Evolutionary conservation across 2,113 vertebrate species (phyloP), one percentile per base, ranked within the genome.

Genomic region (Cercocebus atys): DNA sequence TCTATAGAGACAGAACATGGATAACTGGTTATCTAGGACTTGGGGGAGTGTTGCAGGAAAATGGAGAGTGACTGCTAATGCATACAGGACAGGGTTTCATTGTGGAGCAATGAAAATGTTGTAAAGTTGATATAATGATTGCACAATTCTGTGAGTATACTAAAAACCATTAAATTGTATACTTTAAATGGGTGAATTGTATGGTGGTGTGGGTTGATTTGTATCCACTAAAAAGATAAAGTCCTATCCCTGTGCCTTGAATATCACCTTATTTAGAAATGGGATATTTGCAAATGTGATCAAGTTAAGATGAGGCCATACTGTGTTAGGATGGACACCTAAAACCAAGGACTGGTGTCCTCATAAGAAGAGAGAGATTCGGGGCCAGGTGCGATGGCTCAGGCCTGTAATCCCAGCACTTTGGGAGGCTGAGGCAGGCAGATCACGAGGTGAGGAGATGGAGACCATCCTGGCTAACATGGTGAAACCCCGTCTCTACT

Each of bases 11-110:
- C 16, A n/a, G 22, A 91, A 32, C 59, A 50, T 47, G 20, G 52
- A 30, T 38, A 22, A 38, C 16, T 90, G 35, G 43, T 79, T 50
- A 35, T 35, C 80, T 32, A 10, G 17, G 25, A 12, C 35, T 64
- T 38, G 25, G 35, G 40, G 40, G 32, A 47, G 23, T 57, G 9
- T 47, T 27, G 35, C 32, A 23, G 17, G 75, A 2, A 91, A 43
- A 82, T 57, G 90, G 20, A 11, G 61, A 90, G n/a, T 40, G 35
- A 57, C 47, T 55, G n/a, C n/a, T 57, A 45, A 45, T 23, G 64
- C 4, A 5, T 16, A 43, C 1, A 16, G n/a, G 30, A 43, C 1
- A 16, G n/a, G 20, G 30, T 38, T 8, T 52, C 45, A 8, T 3
- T 18, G 40, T 78, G 22, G 22, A 43, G 27, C 22, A 43, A 78